These are phyloP conservation scores for Drosophila falleni DNA, from an alignment of 2,888 invertebrate genomes.

Conservation along the genomic window DNA sequence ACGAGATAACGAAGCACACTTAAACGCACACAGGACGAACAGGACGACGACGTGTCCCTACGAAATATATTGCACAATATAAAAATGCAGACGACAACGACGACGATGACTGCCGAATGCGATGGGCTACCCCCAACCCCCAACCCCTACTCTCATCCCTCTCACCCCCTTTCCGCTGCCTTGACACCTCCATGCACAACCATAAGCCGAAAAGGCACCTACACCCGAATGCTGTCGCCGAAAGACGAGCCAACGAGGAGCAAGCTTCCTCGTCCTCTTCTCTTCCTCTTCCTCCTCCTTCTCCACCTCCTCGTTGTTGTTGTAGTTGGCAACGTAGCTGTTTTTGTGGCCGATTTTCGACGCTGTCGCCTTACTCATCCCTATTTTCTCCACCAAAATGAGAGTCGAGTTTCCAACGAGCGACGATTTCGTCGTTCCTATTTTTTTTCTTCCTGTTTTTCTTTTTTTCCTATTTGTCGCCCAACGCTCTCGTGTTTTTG, in stretches of 20 bases:
- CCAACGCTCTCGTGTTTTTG: slow-evolving; percentile 59
- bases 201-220: slow-evolving; percentile 76
- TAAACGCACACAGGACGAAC: slow-evolving; percentile 61
- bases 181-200: slow-evolving; percentile 8
- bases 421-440: slow-evolving; percentile 65
- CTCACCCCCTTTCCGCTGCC: background rate
- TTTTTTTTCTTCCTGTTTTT: slow-evolving; percentile 40
- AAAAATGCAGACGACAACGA: slow-evolving; percentile 74
- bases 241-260: slow-evolving; percentile 75
- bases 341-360: slow-evolving; percentile 82
- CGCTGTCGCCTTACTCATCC: slow-evolving; percentile 44
- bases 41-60: slow-evolving; percentile 65
- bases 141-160: background rate
- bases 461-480: slow-evolving; percentile 45
- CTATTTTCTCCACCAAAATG: slow-evolving; percentile 24
- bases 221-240: slow-evolving; percentile 59
- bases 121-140: slow-evolving; percentile 9
- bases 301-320: slow-evolving; percentile 28
- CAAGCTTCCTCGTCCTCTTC: slow-evolving; percentile 53
- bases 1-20: slow-evolving; percentile 82
- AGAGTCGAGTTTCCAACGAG: slow-evolving; percentile 67
- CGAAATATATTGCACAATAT: slow-evolving; percentile 79
- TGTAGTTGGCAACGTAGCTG: slow-evolving; percentile 47
- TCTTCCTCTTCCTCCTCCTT: slow-evolving; percentile 30
- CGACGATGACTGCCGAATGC: slow-evolving; percentile 74